These are phyloP conservation scores for Drosophila melanica DNA, from an alignment of 1,140 invertebrate species.

Conservation along the genomic window DNA sequence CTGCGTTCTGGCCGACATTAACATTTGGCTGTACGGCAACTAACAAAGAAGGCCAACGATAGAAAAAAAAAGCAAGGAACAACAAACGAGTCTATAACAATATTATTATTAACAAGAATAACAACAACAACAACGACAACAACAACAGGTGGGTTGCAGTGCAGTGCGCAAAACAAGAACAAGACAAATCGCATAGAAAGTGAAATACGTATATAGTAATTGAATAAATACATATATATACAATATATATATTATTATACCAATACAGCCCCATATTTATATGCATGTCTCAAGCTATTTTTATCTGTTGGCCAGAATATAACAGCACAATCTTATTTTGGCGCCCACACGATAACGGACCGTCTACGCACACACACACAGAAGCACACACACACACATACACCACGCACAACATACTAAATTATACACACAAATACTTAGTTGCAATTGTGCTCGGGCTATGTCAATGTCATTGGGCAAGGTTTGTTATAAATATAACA, in stretches of 20 bases:
- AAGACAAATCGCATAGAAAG: conserved; percentile 40
- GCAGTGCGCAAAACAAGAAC: no score
- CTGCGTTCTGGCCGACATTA: conserved; percentile 6
- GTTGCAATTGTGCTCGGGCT: conserved; percentile 10
- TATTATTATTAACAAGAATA: conserved; percentile 5
- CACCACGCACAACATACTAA: conserved; percentile 1
- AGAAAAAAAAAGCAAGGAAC: neutral
- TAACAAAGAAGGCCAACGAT: neutral
- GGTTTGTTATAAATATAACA: conserved; percentile 25
- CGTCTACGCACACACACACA: conserved; percentile 20
- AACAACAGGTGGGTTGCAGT: conserved; percentile 68
- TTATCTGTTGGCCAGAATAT: conserved; percentile 44
- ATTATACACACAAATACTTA: neutral
- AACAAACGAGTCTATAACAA: conserved; percentile 1
- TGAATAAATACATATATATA: conserved; percentile 16
- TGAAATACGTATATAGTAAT: conserved; percentile 23
- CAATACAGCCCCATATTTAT: conserved; percentile 10
- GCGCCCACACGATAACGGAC: conserved; percentile 60
- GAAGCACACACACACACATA: conserved; percentile 16
- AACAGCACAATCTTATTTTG: conserved; percentile 51
- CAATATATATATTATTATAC: neutral
- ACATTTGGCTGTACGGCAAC: conserved; percentile 10
- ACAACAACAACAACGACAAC: conserved; percentile 26
- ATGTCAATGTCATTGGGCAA: conserved; percentile 47
- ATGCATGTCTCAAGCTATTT: conserved; percentile 50